These are phyloP conservation scores for Leistus spinibarbis DNA, from an alignment of 2,888 invertebrate genomes.

Conservation along the genomic window DNA sequence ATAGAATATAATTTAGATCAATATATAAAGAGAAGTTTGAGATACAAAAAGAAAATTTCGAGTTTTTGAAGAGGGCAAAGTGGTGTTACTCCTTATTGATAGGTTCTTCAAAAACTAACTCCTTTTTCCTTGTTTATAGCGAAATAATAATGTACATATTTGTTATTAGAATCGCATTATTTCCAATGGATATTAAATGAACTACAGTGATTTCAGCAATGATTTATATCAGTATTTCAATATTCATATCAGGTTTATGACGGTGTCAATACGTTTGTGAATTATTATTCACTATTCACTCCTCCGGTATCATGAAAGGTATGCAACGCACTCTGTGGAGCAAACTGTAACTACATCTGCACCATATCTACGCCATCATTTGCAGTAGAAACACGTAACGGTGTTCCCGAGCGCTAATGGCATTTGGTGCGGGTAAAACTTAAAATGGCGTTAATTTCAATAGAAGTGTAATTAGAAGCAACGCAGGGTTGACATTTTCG, in stretches of 20 bases:
- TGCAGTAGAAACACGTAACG: background rate
- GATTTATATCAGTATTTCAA: background rate
- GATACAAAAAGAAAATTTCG: too few species aligned
- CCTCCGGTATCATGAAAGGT: background rate
- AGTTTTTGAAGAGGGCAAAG: too few species aligned
- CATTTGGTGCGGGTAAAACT: background rate
- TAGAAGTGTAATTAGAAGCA: conserved; percentile 15
- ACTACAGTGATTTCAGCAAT: background rate
- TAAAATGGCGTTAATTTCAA: conserved; percentile 22
- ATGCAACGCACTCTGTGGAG: background rate
- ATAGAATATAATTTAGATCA: too few species aligned
- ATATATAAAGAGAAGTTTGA: too few species aligned
- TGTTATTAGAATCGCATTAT: background rate
- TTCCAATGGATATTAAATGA: background rate
- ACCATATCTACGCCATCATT: background rate
- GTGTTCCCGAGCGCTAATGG: background rate
- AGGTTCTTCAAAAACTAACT: too few species aligned
- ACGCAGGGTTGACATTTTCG: conserved; percentile 18
- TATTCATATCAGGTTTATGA: background rate
- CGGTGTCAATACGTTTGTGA: background rate
- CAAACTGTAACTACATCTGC: background rate
- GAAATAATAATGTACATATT: too few species aligned
- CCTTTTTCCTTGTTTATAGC: too few species aligned
- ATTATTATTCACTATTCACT: conserved; percentile 6
- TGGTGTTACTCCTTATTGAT: too few species aligned